Percentiles rank a stretch among this genome's conserved stretches.
Evolutionary conservation across 2,888 invertebrate genomes (phyloP).

Genomic region (Hedya salicella): DNA sequence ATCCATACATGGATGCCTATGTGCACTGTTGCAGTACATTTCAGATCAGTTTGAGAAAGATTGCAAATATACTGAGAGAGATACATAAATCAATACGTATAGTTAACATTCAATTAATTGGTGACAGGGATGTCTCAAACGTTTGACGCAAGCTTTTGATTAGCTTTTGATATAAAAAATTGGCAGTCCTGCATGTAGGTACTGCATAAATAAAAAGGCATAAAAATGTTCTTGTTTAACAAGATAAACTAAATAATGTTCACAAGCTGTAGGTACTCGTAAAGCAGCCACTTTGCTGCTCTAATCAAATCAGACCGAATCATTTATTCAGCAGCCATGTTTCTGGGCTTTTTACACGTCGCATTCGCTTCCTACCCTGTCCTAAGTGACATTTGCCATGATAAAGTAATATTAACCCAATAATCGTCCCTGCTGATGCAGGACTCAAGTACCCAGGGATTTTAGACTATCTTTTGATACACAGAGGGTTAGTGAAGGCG

Average conservation of each 20-base stretch:
- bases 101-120: no score
- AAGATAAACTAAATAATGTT: not conserved
- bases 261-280: not conserved
- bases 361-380: slow-evolving; percentile 19
- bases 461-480: slow-evolving; percentile 3
- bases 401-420: slow-evolving; percentile 20
- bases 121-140: no score
- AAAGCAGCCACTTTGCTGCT: slow-evolving; percentile 18
- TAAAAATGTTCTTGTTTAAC: not conserved
- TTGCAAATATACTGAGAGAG: no score
- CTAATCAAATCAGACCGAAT: slow-evolving; percentile 41
- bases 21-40: no score
- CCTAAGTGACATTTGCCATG: slow-evolving; percentile 30
- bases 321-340: slow-evolving; percentile 40
- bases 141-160: no score
- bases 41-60: no score
- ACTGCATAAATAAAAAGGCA: no score
- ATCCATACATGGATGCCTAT: no score
- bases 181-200: no score
- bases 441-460: slow-evolving; percentile 17
- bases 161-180: no score
- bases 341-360: slow-evolving; percentile 35
- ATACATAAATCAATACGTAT: no score
- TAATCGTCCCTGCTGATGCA: slow-evolving; percentile 8
- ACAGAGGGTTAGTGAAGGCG: not conserved